phyloP scores from a whole-genome alignment of 2,888 invertebrate species.

The Fragum fragum region DNA sequence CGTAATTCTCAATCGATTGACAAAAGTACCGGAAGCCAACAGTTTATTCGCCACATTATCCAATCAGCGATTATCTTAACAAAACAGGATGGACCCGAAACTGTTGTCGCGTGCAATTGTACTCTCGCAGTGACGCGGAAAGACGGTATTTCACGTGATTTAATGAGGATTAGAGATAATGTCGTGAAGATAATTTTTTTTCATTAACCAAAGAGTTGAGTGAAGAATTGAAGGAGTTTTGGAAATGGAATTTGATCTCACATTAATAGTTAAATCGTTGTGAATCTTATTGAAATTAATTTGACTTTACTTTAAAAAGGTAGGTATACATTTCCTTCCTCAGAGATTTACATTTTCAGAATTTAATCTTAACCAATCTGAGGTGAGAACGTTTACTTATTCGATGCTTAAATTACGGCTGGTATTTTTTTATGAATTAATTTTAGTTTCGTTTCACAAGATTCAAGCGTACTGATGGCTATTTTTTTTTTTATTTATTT shows the following conservation, averaged over 20 bases:
- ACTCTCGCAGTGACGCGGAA: slow-evolving; percentile 19
- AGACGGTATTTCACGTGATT: slow-evolving; percentile 13
- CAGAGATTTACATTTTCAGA: too few species aligned
- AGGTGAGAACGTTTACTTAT: too few species aligned
- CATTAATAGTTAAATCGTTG: background rate
- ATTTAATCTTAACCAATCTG: too few species aligned
- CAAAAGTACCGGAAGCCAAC: background rate
- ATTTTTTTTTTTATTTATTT: too few species aligned
- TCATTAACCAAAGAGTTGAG: background rate
- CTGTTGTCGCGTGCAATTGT: slow-evolving; percentile 10
- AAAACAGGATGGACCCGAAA: background rate
- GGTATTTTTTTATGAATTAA: too few species aligned
- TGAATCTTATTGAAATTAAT: background rate
- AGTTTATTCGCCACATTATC: slow-evolving; percentile 13
- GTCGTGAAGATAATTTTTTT: background rate
- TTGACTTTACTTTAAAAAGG: too few species aligned
- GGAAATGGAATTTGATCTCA: background rate
- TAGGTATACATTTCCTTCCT: too few species aligned
- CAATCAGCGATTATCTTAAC: slow-evolving; percentile 10
- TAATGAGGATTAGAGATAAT: background rate
- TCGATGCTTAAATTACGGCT: too few species aligned
- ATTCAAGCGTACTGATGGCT: too few species aligned
- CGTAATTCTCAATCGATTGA: background rate
- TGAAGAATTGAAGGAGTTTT: background rate
- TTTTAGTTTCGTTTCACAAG: too few species aligned